Evolutionary conservation across 1,140 invertebrate genomes (phyloP), one percentile per base, ranked within the genome.

Genomic region (Drosophila carrolli): DNA sequence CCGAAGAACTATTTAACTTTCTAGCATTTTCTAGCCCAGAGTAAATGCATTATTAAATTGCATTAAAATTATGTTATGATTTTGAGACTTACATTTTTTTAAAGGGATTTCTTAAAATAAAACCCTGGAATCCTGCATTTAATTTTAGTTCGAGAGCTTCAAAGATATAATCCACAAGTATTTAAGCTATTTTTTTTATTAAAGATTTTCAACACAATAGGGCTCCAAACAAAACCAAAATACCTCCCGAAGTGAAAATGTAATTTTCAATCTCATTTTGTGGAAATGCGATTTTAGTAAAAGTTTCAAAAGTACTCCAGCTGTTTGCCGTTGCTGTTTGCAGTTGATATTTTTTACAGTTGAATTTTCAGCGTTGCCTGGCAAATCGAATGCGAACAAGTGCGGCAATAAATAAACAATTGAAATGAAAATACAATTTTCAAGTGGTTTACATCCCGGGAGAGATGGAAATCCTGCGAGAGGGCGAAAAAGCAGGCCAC

Each of bases 381-480:
- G 81, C 57, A 89, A 89, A 89, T 89, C 84, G 84, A 90, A 89
- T 90, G 84, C 85, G 85, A 90, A 84, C 81, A 84, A 89, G 84
- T 89, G 84, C 77, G 70, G 85, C 84, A 89, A 89, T 89, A 89
- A 89, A 89, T 89, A 89, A 89, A 89, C 84, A 89, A 89, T 89
- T 90, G 84, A 89, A 89, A 89, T 89, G 85, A 90, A 90, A 89
- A 89, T 89, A 89, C 84, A 81, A 89, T 89, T 90, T 89, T 89
- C 84, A 90, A 89, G 84, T 89, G 85, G 84, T 89, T 90, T 84
- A 70, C 81, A 89, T 77, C 63, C 57, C 48, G 38, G 38, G 51
- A 59, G 62, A 68, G 48, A 85, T 67, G 76, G 48, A 75, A 55
- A 75, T 70, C 43, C 46, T 71, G 67, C 14, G 47, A 50, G 65